Conservation (phyloP, 53 echinoderm and acorn worm genomes). For the Echinometra lucunter region DNA sequence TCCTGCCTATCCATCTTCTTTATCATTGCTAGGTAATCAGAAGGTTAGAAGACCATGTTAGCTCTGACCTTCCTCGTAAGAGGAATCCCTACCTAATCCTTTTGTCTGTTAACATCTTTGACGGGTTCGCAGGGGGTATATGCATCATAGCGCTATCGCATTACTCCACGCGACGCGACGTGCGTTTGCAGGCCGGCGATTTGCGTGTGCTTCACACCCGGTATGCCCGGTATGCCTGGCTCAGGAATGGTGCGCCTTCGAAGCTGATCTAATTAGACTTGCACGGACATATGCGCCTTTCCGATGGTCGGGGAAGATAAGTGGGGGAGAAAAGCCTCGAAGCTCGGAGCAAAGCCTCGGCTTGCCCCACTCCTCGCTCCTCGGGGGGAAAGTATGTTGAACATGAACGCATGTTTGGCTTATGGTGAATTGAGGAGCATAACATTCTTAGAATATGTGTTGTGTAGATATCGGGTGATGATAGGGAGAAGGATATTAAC, state of each 20-base stretch:
- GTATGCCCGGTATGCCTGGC: conserved; percentile 40
- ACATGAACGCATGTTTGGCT: conserved; percentile 54
- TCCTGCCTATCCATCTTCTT: neutral
- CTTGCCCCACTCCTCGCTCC: neutral
- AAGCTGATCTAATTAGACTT: conserved; percentile 42
- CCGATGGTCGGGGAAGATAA: conserved; percentile 2
- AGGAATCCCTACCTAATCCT: conserved; percentile 22
- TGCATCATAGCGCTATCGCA: conserved; percentile 19
- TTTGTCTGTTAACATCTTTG: conserved; percentile 32
- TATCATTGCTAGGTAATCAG: neutral
- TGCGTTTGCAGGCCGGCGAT: conserved; percentile 28
- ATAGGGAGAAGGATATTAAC: neutral
- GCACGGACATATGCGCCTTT: conserved; percentile 9
- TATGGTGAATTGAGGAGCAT: conserved; percentile 14
- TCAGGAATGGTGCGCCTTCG: neutral
- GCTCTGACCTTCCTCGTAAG: conserved; percentile 19
- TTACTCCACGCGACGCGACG: neutral
- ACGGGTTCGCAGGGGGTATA: conserved; percentile 33
- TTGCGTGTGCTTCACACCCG: conserved; percentile 33
- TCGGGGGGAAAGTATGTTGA: neutral
- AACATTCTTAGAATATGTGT: conserved; percentile 13
- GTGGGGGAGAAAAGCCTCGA: neutral
- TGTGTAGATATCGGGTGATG: conserved; percentile 7
- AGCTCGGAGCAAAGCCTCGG: neutral
- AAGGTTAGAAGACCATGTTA: neutral